A percentile compares a stretch with the other conserved stretches of the same genome.
phyloP scores from a whole-genome alignment of 2,888 invertebrate genomes.

The Steromphala cineraria region DNA sequence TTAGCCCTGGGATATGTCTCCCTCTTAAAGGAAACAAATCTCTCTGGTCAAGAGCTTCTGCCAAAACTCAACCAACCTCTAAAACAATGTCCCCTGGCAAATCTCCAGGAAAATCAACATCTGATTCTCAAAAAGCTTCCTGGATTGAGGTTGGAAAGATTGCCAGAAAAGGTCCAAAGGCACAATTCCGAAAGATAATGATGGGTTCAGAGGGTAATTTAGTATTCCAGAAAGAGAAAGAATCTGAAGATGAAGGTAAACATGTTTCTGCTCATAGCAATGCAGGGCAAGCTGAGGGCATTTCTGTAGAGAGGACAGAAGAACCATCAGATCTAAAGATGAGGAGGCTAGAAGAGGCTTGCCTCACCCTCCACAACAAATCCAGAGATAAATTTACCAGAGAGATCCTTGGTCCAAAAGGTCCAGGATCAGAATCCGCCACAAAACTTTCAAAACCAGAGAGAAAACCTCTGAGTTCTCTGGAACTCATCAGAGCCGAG shows the following conservation, averaged over 20 bases:
- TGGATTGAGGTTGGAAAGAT: conserved; percentile 11
- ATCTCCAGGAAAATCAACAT: too few relatives aligned
- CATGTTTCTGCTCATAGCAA: too few relatives aligned
- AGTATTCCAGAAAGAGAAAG: background rate
- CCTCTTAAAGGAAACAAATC: too few relatives aligned
- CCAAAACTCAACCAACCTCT: background rate
- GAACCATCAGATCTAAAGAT: background rate
- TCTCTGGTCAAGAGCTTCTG: too few relatives aligned
- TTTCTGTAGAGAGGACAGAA: background rate
- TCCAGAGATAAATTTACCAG: background rate
- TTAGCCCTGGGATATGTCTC: too few relatives aligned
- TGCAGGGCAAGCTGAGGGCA: background rate
- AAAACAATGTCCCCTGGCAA: background rate
- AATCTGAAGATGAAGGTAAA: background rate
- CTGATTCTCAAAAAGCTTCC: background rate
- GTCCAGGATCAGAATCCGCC: too few relatives aligned
- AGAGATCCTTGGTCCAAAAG: conserved; percentile 1
- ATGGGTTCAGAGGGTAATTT: background rate
- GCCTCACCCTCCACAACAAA: background rate
- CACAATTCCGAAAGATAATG: background rate
- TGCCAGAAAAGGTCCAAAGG: background rate
- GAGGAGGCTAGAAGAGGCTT: background rate
- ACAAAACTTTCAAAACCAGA: background rate
- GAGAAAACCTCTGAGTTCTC: background rate
- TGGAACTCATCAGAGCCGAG: background rate